Conservation (phyloP, 2,113 vertebrate species). For the Eurystomus gularis region DNA sequence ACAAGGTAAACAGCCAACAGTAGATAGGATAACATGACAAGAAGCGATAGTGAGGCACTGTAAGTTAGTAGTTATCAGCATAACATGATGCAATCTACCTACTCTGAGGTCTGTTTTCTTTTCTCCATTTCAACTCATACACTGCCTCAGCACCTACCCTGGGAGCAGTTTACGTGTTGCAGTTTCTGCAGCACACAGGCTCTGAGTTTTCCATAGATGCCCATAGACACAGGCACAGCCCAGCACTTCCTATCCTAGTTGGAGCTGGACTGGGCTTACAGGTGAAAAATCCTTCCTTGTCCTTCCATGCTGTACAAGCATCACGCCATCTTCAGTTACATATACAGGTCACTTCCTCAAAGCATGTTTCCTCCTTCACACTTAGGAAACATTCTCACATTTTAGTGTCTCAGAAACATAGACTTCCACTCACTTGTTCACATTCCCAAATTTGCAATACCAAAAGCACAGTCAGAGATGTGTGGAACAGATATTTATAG, state of each 20-base stretch:
- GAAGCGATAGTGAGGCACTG: background rate
- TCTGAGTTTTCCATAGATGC: background rate
- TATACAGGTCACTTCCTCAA: background rate
- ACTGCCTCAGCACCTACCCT: background rate
- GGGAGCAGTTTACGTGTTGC: background rate
- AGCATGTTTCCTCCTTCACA: background rate
- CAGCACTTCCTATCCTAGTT: background rate
- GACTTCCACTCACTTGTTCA: background rate
- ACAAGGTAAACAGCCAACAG: background rate
- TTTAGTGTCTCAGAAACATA: background rate
- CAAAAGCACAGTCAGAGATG: background rate
- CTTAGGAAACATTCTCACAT: background rate
- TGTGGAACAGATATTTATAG: background rate
- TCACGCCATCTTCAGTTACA: background rate
- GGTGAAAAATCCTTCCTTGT: background rate
- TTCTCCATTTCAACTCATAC: background rate
- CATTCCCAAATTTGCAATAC: background rate
- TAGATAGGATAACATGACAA: background rate
- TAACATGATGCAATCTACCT: background rate
- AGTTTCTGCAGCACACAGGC: background rate
- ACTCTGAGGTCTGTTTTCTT: background rate
- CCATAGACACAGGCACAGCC: background rate
- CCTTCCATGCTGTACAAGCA: background rate
- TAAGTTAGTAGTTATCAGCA: background rate
- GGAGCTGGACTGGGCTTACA: background rate